Evolutionary conservation across 2,797 vertebrate species (phyloP).

Genomic region (Micrastur ruficollis): DNA sequence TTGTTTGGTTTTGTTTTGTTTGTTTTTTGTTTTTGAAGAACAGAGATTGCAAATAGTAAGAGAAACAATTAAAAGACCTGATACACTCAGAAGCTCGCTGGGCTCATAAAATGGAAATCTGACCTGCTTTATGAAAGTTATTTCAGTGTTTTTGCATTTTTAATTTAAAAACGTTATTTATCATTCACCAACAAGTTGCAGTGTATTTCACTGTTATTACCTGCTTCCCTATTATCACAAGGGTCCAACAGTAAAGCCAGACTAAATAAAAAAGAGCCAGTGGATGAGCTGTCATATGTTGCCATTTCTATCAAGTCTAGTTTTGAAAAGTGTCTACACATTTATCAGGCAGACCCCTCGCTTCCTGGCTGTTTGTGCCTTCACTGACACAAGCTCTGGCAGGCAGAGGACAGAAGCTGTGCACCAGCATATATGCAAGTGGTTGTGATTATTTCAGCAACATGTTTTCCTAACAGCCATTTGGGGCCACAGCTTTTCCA

Average conservation of each 20-base stretch:
- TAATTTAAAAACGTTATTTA: background rate
- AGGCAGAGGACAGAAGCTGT: background rate
- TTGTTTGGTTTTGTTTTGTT: too few relatives aligned
- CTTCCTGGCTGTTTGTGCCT: background rate
- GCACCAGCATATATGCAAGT: background rate
- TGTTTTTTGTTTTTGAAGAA: background rate
- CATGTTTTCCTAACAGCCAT: background rate
- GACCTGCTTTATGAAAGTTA: background rate
- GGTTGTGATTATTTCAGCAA: background rate
- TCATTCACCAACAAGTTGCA: background rate
- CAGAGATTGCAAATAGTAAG: background rate
- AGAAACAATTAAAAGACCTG: background rate
- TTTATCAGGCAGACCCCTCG: background rate
- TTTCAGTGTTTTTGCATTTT: background rate
- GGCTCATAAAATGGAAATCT: background rate
- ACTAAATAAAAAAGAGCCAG: too few relatives aligned
- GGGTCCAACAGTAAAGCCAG: background rate
- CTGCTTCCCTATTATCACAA: background rate
- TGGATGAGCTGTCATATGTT: background rate
- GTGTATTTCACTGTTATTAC: background rate
- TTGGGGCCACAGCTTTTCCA: background rate
- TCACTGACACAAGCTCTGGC: rapidly evolving
- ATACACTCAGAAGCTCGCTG: background rate
- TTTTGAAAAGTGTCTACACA: background rate
- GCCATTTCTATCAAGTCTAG: background rate